These are phyloP conservation scores for Tachina grossa DNA, from an alignment of 2,888 invertebrate species.

Conservation along the genomic window DNA sequence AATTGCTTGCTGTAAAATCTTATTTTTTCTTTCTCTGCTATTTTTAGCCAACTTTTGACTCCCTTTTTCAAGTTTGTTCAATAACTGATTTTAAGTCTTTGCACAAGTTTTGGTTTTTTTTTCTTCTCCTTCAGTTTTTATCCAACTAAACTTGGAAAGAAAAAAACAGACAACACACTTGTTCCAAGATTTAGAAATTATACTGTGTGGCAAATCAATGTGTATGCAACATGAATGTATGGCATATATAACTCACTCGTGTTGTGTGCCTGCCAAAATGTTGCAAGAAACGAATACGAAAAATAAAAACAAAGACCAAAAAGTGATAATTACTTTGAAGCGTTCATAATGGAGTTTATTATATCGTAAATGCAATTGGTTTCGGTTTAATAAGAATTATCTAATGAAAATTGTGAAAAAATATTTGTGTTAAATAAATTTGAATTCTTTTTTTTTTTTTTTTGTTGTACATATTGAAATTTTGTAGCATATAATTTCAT, in stretches of 20 bases:
- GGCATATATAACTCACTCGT: slow-evolving; percentile 4
- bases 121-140: neutral
- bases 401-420: slow-evolving; percentile 39
- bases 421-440: too few relatives aligned
- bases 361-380: slow-evolving; percentile 81
- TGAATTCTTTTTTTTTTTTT: too few relatives aligned
- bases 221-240: slow-evolving; percentile 7
- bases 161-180: slow-evolving; percentile 21
- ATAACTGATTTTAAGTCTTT: neutral
- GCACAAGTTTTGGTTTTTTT: neutral
- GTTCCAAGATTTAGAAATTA: slow-evolving; percentile 41
- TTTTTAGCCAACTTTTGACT: slow-evolving; percentile 35
- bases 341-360: slow-evolving; percentile 79
- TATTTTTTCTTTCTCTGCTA: neutral
- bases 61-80: slow-evolving; percentile 35
- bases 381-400: slow-evolving; percentile 75
- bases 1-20: neutral
- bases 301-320: slow-evolving; percentile 21
- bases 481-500: slow-evolving; percentile 20
- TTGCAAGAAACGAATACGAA: slow-evolving; percentile 32
- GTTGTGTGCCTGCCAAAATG: slow-evolving; percentile 34
- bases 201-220: slow-evolving; percentile 38
- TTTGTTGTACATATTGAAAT: neutral
- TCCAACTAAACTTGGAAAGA: neutral
- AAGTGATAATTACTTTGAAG: slow-evolving; percentile 73